Evolutionary conservation across 2,113 vertebrate species (phyloP).

Genomic region (Pollachius pollachius): DNA sequence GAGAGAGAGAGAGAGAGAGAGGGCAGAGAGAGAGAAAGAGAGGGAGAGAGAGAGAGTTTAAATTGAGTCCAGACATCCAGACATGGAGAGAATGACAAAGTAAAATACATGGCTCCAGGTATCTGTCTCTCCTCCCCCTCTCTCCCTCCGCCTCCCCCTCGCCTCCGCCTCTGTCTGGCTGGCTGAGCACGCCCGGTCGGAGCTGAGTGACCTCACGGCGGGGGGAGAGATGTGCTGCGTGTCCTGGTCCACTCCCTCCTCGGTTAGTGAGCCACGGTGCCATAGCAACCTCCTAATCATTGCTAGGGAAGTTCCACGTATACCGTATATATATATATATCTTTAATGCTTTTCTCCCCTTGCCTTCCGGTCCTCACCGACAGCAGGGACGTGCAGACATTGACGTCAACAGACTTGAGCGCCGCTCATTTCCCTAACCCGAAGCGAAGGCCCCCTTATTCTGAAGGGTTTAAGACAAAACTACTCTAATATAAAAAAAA

Average conservation of each 20-base stretch:
- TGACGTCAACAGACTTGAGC: conserved; percentile 20
- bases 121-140: not conserved
- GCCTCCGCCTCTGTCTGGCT: not conserved
- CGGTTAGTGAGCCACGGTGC: conserved; percentile 45
- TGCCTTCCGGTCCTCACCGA: conserved; percentile 11
- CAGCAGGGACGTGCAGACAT: conserved; percentile 25
- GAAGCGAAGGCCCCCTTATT: too few species aligned
- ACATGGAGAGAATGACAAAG: not conserved
- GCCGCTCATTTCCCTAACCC: too few species aligned
- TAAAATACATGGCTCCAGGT: too few species aligned
- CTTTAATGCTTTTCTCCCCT: conserved; percentile 19
- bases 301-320: conserved; percentile 24
- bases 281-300: conserved; percentile 45
- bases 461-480: too few species aligned
- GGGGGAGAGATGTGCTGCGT: conserved; percentile 18
- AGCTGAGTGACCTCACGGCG: conserved; percentile 26
- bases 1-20: not conserved
- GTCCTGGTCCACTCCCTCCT: conserved; percentile 32
- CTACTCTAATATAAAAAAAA: too few species aligned
- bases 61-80: conserved; percentile 5
- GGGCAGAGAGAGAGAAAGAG: not conserved
- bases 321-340: too few species aligned
- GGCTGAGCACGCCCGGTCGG: conserved; percentile 1
- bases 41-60: not conserved
- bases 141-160: not conserved